Evolutionary conservation across 2,888 invertebrate species (phyloP).

Genomic region (Odontothrips loti): DNA sequence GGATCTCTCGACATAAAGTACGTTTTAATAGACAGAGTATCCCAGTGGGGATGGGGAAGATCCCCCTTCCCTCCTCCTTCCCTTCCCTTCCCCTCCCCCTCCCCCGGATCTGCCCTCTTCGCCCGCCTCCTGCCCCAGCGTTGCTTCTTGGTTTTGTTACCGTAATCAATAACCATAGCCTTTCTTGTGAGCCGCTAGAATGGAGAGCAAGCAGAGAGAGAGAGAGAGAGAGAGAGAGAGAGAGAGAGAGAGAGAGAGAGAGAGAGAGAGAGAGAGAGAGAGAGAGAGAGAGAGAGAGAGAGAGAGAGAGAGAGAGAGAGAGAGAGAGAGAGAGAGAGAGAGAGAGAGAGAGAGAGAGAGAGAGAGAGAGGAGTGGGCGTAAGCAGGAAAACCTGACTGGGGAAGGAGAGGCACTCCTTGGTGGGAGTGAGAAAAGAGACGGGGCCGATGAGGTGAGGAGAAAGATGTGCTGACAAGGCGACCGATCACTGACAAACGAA

Average conservation of each 20-base stretch:
- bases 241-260: background rate
- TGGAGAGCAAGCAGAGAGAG: background rate
- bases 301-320: background rate
- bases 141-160: background rate
- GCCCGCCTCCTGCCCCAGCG: background rate
- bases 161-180: background rate
- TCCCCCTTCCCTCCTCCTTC: background rate
- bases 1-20: slow-evolving; percentile 11
- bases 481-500: too few species aligned
- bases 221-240: background rate
- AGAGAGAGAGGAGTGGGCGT: background rate
- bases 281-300: background rate
- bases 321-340: background rate
- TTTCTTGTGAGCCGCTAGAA: background rate
- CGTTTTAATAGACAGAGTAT: slow-evolving; percentile 11
- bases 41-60: background rate
- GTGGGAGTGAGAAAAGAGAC: too few species aligned
- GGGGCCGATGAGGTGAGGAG: too few species aligned
- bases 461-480: too few species aligned
- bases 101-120: background rate
- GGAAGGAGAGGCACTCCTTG: too few species aligned
- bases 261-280: too few species aligned
- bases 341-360: too few species aligned
- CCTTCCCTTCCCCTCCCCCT: background rate
- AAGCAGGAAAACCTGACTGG: too few species aligned